A percentile compares a stretch with the other conserved stretches of the same genome.
These are phyloP conservation scores for Amiota communis DNA, from an alignment of 2,888 invertebrate genomes.

Conservation along the genomic window DNA sequence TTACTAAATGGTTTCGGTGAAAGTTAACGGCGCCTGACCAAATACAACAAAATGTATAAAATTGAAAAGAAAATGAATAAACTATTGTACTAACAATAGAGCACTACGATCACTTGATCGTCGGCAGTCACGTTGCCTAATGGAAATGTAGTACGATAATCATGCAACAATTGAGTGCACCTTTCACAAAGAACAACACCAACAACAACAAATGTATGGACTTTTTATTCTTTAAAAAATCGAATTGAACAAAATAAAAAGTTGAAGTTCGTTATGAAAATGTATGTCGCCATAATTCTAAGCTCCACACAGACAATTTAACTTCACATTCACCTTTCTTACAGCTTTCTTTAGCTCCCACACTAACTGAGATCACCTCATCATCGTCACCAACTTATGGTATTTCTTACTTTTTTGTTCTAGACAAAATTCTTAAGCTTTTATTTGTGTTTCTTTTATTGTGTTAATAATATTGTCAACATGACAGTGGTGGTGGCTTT, in stretches of 20 bases:
- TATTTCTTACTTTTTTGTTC: no score
- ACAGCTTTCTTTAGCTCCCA: no score
- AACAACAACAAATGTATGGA: constrained; percentile 9
- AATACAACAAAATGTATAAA: constrained; percentile 17
- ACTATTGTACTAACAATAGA: no score
- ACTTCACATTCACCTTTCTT: neutral
- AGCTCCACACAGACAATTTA: constrained; percentile 31
- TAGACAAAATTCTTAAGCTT: neutral
- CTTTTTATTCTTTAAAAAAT: neutral
- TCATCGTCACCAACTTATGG: no score
- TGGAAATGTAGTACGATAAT: no score
- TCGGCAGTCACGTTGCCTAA: constrained; percentile 5
- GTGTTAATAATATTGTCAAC: constrained; percentile 63
- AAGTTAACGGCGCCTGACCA: constrained; percentile 39
- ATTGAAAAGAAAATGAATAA: constrained; percentile 8
- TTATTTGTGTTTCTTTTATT: constrained; percentile 25
- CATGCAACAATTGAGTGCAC: constrained; percentile 10
- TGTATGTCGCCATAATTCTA: constrained; percentile 44
- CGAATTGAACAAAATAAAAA: constrained; percentile 6
- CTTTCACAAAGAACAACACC: constrained; percentile 33
- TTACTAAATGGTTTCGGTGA: constrained; percentile 43
- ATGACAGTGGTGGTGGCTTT: constrained; percentile 54
- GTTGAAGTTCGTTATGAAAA: constrained; percentile 44
- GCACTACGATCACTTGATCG: constrained; percentile 34
- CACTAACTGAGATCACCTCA: no score